Conservation (phyloP, 1,140 invertebrate species). For the Drosophila orosa region DNA sequence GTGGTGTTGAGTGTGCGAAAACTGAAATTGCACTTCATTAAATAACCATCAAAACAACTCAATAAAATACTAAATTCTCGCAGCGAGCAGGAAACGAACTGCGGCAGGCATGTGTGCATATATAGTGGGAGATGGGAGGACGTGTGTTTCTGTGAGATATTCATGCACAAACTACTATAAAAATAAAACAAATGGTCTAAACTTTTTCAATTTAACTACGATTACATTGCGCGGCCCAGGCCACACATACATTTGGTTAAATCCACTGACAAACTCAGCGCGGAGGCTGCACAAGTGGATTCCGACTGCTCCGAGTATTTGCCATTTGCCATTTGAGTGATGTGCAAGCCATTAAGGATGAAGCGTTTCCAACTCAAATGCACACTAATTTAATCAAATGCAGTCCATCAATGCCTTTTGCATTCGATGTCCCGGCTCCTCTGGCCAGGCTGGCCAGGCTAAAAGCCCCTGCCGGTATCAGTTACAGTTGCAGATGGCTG, state of each 20-base stretch:
- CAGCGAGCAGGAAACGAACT: slow-evolving; percentile 45
- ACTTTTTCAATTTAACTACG: slow-evolving; percentile 76
- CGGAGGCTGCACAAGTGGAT: slow-evolving; percentile 24
- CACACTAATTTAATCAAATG: slow-evolving; percentile 73
- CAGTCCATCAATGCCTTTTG: slow-evolving; percentile 59
- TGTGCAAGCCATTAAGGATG: slow-evolving; percentile 35
- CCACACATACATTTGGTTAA: slow-evolving; percentile 32
- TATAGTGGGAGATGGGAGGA: background rate
- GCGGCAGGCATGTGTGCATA: slow-evolving; percentile 33
- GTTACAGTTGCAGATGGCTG: slow-evolving; percentile 12
- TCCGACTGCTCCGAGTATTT: slow-evolving; percentile 22
- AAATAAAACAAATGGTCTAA: slow-evolving; percentile 63
- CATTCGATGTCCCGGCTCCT: slow-evolving; percentile 19
- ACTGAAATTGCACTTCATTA: slow-evolving; percentile 78
- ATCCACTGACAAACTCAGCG: slow-evolving; percentile 39
- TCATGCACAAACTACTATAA: slow-evolving; percentile 45
- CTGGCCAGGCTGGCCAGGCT: slow-evolving; percentile 21
- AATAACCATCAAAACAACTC: slow-evolving; percentile 80
- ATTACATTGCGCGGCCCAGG: slow-evolving; percentile 59
- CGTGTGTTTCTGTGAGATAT: slow-evolving; percentile 11
- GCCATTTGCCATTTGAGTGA: slow-evolving; percentile 26
- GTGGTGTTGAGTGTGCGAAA: slow-evolving; percentile 56
- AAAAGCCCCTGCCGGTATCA: slow-evolving; percentile 37
- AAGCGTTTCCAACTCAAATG: slow-evolving; percentile 52
- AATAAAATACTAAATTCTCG: slow-evolving; percentile 77